A percentile compares a stretch with the other conserved stretches of the same genome.
Evolutionary conservation across 1,140 invertebrate genomes (phyloP).

Genomic region (Meloidogyne hapla): DNA sequence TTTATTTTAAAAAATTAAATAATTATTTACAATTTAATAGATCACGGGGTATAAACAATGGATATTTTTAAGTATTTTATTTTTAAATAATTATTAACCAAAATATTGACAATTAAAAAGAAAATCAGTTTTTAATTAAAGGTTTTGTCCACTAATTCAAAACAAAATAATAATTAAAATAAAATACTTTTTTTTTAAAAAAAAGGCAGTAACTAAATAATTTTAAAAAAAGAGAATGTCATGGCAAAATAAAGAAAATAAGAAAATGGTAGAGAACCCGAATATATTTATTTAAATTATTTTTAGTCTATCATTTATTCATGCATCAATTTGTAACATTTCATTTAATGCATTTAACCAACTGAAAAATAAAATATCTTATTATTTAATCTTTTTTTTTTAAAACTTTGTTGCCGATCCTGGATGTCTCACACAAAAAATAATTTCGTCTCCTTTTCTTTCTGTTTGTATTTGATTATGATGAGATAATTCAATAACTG

Average conservation of each 20-base stretch:
- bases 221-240: background rate
- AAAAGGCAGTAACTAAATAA: background rate
- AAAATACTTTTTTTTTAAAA: background rate
- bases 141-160: too few species aligned
- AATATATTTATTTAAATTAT: background rate
- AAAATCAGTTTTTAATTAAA: too few species aligned
- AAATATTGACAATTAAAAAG: too few species aligned
- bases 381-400: background rate
- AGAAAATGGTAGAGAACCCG: background rate
- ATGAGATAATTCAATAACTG: slow-evolving; percentile 37
- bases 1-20: too few species aligned
- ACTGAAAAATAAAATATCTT: slow-evolving; percentile 8
- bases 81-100: too few species aligned
- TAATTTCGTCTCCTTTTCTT: slow-evolving; percentile 43
- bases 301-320: background rate
- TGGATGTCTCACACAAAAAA: slow-evolving; percentile 41
- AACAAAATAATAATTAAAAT: background rate
- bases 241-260: background rate
- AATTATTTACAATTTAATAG: too few species aligned
- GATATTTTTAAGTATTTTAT: too few species aligned
- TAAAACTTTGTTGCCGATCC: slow-evolving; percentile 40
- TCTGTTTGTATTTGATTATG: slow-evolving; percentile 50
- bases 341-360: slow-evolving; percentile 21
- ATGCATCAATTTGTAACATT: slow-evolving; percentile 13
- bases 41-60: too few species aligned